phyloP scores from a whole-genome alignment of 2,797 vertebrate genomes.

The Schizopygopsis malacanthus region DNA sequence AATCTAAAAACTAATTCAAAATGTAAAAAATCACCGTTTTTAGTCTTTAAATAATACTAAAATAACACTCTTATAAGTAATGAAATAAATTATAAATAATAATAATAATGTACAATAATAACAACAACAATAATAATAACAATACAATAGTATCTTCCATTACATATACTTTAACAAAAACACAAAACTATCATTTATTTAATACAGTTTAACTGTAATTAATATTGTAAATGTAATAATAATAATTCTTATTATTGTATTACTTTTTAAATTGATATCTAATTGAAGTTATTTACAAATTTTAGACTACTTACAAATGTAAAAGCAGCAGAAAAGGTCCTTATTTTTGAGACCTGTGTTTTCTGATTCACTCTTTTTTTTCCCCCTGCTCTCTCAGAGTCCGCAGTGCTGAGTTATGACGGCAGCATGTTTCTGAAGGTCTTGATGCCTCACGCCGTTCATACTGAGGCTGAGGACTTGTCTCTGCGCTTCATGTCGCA shows the following conservation, averaged over 20 bases:
- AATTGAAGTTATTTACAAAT: not conserved
- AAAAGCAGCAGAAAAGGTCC: not conserved
- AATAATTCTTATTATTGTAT: not conserved
- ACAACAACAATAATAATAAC: no score
- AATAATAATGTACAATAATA: no score
- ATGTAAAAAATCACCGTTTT: not conserved
- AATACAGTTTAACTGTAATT: not conserved
- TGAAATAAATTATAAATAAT: not conserved
- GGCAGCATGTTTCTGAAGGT: constrained; percentile 97
- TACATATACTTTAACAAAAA: not conserved
- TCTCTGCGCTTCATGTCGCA: constrained; percentile 95
- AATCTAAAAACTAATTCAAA: not conserved
- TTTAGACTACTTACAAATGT: not conserved
- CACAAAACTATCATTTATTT: not conserved
- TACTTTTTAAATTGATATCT: not conserved
- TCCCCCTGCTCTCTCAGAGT: constrained; percentile 78
- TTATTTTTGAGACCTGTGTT: not conserved
- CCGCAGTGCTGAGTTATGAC: constrained; percentile 92
- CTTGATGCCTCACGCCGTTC: constrained; percentile 84
- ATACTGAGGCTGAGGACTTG: constrained; percentile 95
- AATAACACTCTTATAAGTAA: not conserved
- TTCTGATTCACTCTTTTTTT: not conserved
- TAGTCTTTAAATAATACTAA: not conserved
- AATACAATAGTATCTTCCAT: not conserved
- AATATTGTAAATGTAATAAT: not conserved